Percentiles rank a stretch among this genome's conserved stretches.
Evolutionary conservation across 2,888 invertebrate genomes (phyloP).

Genomic region (Ennomos erosarius): DNA sequence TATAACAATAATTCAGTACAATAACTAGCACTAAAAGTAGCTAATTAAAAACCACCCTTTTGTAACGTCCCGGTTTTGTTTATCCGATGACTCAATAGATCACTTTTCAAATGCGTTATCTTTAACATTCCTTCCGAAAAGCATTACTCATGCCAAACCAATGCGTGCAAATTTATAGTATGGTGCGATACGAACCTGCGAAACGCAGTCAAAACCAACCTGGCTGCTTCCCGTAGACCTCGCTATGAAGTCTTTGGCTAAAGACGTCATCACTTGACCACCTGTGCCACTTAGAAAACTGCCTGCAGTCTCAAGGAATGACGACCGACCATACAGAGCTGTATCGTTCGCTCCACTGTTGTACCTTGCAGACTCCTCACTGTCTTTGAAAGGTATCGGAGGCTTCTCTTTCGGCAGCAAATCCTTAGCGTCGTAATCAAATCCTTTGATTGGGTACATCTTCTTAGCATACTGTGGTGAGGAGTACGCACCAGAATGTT

Average conservation of each 20-base stretch:
- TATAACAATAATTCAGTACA: conserved; percentile 51
- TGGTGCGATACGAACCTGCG: conserved; percentile 77
- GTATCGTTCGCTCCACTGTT: conserved; percentile 63
- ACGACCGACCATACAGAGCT: conserved; percentile 61
- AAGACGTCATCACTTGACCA: conserved; percentile 82
- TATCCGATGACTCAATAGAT: neutral
- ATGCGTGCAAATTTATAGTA: conserved; percentile 44
- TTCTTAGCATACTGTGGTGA: conserved; percentile 83
- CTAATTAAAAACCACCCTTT: conserved; percentile 15
- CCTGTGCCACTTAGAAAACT: conserved; percentile 75
- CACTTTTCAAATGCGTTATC: conserved; percentile 30
- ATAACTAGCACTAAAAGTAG: conserved; percentile 19
- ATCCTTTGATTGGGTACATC: conserved; percentile 71
- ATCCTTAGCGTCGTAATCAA: conserved; percentile 57
- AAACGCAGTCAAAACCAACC: conserved; percentile 85
- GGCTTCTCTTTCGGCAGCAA: conserved; percentile 70
- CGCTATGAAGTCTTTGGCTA: conserved; percentile 88
- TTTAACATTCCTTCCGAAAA: conserved; percentile 41
- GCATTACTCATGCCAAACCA: conserved; percentile 45
- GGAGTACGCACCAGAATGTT: conserved; percentile 81
- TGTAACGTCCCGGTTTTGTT: conserved; percentile 2
- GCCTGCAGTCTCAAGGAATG: conserved; percentile 72
- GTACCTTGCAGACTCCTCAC: conserved; percentile 57
- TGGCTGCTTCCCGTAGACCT: conserved; percentile 89
- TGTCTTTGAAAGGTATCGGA: conserved; percentile 58